Evolutionary conservation across 2,797 vertebrate species (phyloP), one percentile per base, ranked within the genome.

Genomic region (Hemibagrus guttatus): DNA sequence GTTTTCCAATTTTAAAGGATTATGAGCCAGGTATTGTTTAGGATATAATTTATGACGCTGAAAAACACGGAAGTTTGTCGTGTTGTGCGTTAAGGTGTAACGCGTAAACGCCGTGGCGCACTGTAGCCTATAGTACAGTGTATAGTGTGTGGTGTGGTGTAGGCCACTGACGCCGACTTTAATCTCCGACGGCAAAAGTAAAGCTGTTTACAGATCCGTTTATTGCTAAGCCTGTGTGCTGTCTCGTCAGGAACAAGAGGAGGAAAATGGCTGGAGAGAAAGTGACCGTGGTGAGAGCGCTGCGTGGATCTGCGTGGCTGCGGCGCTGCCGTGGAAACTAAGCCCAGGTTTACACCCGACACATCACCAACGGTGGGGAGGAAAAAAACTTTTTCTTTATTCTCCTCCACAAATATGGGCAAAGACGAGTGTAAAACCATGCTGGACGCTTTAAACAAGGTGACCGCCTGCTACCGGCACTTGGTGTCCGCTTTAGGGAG

Each of bases 371-470:
- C 49, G 75, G 31, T n/a, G n/a, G n/a, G n/a, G n/a, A n/a, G n/a
- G n/a, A n/a, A 23, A 26, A 28, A 28, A 52, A 46, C 68, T 80
- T 28, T 68, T 46, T 6, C n/a, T 54, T 12, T 2, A 14, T 59
- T 84, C 85, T 61, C n/a, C 35, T 7, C 14, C 52, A 16, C 79
- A 86, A 58, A 46, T 72, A 98, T 98, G 98, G 96, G 96, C 86
- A 97, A 96, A 89, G 97, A 98, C 52, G 98, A 99, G 91, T 98
- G 98, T 93, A 98, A 98, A 90, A 97, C 97, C 84, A 95, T 99
- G 94, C 94, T 99, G 94, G 97, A 99, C 87, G 98, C 97, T 64
- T 94, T 99, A 88, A 99, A 97, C 94, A 97, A 95, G 93, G 97
- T 98, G 88, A 97, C 97, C 7, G 98, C 98, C 61, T 98, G 98